A percentile compares a stretch with the other conserved stretches of the same genome.
These are phyloP conservation scores for Actinia tenebrosa DNA, from an alignment of 64 coral and sea anemone genomes.

Conservation along the genomic window DNA sequence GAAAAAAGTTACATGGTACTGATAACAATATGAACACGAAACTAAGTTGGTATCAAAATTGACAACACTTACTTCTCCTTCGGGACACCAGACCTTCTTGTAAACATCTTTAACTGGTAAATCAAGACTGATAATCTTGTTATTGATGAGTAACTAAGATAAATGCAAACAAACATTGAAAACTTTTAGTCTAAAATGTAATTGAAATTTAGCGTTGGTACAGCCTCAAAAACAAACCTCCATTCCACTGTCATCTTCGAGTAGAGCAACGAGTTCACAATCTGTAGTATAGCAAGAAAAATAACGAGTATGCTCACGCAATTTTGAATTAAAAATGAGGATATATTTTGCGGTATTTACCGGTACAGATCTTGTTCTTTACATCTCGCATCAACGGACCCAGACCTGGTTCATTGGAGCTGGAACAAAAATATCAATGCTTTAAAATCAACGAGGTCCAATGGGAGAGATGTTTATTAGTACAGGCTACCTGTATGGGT, in stretches of 20 bases:
- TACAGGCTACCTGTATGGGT: constrained; percentile 73
- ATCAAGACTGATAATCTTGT: constrained; percentile 94
- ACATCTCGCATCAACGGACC: constrained; percentile 96
- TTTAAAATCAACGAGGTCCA: neutral
- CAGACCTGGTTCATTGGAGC: constrained; percentile 91
- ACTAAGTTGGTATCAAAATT: neutral
- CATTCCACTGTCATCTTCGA: constrained; percentile 99
- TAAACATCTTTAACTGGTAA: constrained; percentile 96
- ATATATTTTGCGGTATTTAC: constrained; percentile 21
- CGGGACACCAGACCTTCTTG: constrained; percentile 97
- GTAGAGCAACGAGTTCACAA: constrained; percentile 89
- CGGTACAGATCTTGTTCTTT: constrained; percentile 98
- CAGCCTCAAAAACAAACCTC: constrained; percentile 50
- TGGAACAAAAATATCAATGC: constrained; percentile 16
- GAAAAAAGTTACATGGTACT: neutral
- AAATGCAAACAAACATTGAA: neutral
- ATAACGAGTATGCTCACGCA: neutral
- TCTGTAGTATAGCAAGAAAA: constrained; percentile 43
- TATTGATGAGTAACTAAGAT: constrained; percentile 81
- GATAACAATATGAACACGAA: neutral
- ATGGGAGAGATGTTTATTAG: no score
- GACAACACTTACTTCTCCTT: constrained; percentile 72
- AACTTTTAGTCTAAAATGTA: neutral
- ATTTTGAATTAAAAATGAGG: neutral
- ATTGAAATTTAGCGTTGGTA: neutral